Percentiles rank a stretch among this genome's conserved stretches.
Evolutionary conservation across 1,140 invertebrate genomes (phyloP).

Genomic region (Archegozetes longisetosus): DNA sequence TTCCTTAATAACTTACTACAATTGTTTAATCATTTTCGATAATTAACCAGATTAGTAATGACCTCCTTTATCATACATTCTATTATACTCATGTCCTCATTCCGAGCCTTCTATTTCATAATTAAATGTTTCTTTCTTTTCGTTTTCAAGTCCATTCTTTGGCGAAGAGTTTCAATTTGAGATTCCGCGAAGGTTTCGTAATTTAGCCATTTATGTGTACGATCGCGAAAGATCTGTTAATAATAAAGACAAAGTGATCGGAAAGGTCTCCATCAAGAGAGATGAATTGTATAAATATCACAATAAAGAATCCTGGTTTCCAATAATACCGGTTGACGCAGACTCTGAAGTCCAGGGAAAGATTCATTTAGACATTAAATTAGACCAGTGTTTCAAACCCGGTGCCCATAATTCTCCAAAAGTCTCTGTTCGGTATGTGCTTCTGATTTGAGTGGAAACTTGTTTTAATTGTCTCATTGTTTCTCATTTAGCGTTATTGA

Average conservation of each 20-base stretch:
- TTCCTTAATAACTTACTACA: too few species aligned
- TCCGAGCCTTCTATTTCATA: constrained; percentile 21
- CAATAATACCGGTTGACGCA: constrained; percentile 59
- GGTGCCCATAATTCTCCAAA: constrained; percentile 17
- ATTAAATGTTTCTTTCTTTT: constrained; percentile 19
- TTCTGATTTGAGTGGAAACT: too few species aligned
- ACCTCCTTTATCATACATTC: too few species aligned
- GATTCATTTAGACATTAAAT: constrained; percentile 29
- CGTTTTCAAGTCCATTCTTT: constrained; percentile 59
- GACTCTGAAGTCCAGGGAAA: constrained; percentile 66
- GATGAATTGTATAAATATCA: constrained; percentile 69
- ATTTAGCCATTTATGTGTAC: constrained; percentile 69
- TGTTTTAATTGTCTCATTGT: constrained; percentile 16
- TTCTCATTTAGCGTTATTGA: constrained; percentile 44
- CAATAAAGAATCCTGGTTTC: constrained; percentile 81
- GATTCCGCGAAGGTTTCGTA: constrained; percentile 69
- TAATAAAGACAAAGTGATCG: constrained; percentile 63
- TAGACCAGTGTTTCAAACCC: constrained; percentile 26
- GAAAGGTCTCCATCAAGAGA: constrained; percentile 71
- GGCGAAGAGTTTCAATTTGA: constrained; percentile 84
- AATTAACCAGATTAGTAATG: too few species aligned
- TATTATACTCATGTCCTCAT: too few species aligned
- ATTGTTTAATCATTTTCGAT: too few species aligned
- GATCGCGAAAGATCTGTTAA: constrained; percentile 43
- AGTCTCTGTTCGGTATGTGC: constrained; percentile 21